Conservation (phyloP, 1,140 invertebrate genomes). For the Protaetia brevitarsis region DNA sequence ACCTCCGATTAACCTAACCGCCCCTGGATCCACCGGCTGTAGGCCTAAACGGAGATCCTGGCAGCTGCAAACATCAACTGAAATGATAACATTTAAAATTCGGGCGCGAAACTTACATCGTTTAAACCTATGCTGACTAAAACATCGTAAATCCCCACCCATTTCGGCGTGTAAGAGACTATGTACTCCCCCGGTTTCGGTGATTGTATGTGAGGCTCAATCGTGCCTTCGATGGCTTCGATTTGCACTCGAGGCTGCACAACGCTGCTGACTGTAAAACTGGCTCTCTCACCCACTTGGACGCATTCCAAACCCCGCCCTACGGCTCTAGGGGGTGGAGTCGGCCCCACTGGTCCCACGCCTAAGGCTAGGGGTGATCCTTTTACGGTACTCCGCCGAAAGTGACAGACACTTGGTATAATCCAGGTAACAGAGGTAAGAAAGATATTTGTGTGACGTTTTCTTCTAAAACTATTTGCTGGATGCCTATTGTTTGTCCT, state of each 20-base stretch:
- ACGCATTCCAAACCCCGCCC: conserved; percentile 65
- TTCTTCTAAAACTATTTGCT: conserved; percentile 71
- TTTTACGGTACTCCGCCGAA: conserved; percentile 73
- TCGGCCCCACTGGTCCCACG: conserved; percentile 48
- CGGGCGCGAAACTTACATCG: conserved; percentile 40
- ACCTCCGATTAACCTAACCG: conserved; percentile 65
- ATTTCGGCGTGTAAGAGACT: conserved; percentile 65
- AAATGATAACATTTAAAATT: neutral
- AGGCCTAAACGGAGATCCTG: conserved; percentile 46
- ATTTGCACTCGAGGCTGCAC: conserved; percentile 50
- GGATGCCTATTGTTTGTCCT: conserved; percentile 80
- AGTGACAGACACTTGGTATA: conserved; percentile 83
- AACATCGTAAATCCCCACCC: conserved; percentile 70
- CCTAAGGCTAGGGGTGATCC: conserved; percentile 63
- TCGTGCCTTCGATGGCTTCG: conserved; percentile 45
- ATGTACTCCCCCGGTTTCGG: conserved; percentile 49
- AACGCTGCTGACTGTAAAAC: conserved; percentile 67
- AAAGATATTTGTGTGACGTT: conserved; percentile 78
- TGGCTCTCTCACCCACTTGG: conserved; percentile 69
- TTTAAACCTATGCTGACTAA: conserved; percentile 53
- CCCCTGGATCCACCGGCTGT: conserved; percentile 40
- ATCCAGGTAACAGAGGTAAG: conserved; percentile 80
- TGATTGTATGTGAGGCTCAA: conserved; percentile 45
- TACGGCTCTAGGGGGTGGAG: conserved; percentile 52
- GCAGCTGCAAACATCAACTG: conserved; percentile 36